Conservation (phyloP, 2,113 vertebrate species). For the Rhinolophus ferrumequinum region DNA sequence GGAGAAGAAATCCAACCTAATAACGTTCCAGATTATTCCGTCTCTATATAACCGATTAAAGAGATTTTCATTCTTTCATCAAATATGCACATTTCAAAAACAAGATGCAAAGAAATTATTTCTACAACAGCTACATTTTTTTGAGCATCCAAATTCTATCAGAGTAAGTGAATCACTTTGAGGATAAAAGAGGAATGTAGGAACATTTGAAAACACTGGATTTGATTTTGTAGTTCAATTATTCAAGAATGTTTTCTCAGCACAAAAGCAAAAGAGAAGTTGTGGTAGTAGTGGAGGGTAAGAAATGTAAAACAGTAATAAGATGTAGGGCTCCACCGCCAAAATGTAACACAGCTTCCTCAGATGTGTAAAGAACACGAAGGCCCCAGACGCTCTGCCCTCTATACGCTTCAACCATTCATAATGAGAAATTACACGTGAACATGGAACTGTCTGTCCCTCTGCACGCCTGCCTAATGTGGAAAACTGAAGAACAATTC, state of each 20-base stretch:
- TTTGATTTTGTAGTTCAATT: neutral
- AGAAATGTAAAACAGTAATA: neutral
- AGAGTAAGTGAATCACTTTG: neutral
- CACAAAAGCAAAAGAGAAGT: neutral
- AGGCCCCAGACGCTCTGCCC: neutral
- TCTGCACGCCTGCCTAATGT: neutral
- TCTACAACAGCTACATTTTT: neutral
- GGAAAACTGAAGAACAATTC: neutral
- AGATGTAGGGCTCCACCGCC: neutral
- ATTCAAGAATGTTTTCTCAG: constrained; percentile 26
- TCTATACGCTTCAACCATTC: neutral
- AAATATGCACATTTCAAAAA: neutral
- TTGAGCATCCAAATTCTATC: neutral
- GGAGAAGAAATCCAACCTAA: neutral
- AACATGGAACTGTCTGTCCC: neutral
- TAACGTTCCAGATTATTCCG: neutral
- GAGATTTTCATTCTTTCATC: neutral
- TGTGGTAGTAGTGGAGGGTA: neutral
- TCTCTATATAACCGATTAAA: neutral
- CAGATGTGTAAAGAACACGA: neutral
- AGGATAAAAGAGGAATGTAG: neutral
- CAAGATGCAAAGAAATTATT: neutral
- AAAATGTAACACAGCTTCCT: neutral
- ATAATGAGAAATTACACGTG: neutral
- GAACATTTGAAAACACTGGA: neutral